Conservation (phyloP, 1,140 invertebrate genomes). For the Leptonema lineaticorne region DNA sequence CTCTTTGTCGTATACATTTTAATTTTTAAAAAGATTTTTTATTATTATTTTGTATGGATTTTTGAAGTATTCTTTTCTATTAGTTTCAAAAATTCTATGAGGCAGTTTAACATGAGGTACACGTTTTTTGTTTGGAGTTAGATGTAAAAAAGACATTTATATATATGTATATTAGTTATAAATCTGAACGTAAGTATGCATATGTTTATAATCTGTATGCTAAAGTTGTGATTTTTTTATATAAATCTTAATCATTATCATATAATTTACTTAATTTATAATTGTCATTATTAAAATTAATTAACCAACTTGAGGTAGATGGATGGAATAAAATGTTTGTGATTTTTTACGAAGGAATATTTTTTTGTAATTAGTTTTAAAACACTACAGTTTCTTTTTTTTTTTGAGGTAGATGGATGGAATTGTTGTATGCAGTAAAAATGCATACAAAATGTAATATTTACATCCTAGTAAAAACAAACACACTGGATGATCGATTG, state of each 20-base stretch:
- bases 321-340: conserved; percentile 60
- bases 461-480: conserved; percentile 7
- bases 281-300: conserved; percentile 42
- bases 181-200: too few species aligned
- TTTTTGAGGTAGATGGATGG: conserved; percentile 59
- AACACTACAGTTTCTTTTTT: conserved; percentile 49
- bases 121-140: conserved; percentile 36
- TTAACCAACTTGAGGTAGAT: conserved; percentile 61
- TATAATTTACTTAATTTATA: conserved; percentile 36
- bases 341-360: conserved; percentile 54
- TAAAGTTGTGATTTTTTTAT: conserved; percentile 40
- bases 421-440: conserved; percentile 51
- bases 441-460: conserved; percentile 32
- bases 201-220: conserved; percentile 31
- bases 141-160: conserved; percentile 32
- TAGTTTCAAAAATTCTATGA: conserved; percentile 18
- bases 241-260: conserved; percentile 32
- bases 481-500: conserved; percentile 9
- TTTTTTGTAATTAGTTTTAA: conserved; percentile 44
- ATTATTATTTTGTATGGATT: conserved; percentile 26
- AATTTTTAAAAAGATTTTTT: too few species aligned
- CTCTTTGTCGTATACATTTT: conserved; percentile 41
- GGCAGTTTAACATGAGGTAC: conserved; percentile 35
- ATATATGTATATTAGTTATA: too few species aligned
- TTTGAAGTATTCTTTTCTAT: conserved; percentile 2